Evolutionary conservation across 2,797 vertebrate species (phyloP).

Genomic region (Helarctos malayanus): DNA sequence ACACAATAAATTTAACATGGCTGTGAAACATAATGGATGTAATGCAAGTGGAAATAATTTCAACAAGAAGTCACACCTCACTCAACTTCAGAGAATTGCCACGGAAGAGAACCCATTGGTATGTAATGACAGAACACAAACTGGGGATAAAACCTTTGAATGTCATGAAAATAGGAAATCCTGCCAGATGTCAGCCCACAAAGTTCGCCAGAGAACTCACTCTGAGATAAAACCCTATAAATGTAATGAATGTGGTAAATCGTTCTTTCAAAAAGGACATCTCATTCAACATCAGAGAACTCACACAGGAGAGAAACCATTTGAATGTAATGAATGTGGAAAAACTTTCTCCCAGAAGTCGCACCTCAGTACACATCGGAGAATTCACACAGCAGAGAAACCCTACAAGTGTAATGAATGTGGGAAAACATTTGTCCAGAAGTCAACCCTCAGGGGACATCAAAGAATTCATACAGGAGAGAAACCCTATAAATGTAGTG

Average conservation of each 20-base stretch:
- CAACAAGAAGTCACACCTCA: background rate
- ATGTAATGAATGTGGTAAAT: conserved; percentile 70
- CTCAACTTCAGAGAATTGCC: conserved; percentile 34
- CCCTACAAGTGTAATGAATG: conserved; percentile 68
- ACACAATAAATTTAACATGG: background rate
- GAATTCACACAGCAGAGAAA: conserved; percentile 74
- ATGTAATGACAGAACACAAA: conserved; percentile 36
- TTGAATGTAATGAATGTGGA: conserved; percentile 70
- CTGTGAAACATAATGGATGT: background rate
- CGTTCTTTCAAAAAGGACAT: conserved; percentile 74
- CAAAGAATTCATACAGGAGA: conserved; percentile 84
- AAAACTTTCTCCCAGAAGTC: conserved; percentile 76
- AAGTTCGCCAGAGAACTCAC: conserved; percentile 61
- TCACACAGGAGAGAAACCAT: conserved; percentile 76
- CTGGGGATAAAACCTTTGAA: conserved; percentile 57
- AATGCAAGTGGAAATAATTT: background rate
- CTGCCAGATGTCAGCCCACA: conserved; percentile 19
- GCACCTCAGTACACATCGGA: conserved; percentile 68
- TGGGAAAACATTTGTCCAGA: conserved; percentile 74
- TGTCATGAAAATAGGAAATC: conserved; percentile 69
- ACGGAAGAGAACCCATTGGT: conserved; percentile 50
- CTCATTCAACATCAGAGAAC: conserved; percentile 73
- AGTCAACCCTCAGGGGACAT: conserved; percentile 80
- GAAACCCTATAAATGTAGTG: conserved; percentile 81
- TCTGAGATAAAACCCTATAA: conserved; percentile 68